Evolutionary conservation across 2,797 vertebrate genomes (phyloP).

Genomic region (Staurois parvus): DNA sequence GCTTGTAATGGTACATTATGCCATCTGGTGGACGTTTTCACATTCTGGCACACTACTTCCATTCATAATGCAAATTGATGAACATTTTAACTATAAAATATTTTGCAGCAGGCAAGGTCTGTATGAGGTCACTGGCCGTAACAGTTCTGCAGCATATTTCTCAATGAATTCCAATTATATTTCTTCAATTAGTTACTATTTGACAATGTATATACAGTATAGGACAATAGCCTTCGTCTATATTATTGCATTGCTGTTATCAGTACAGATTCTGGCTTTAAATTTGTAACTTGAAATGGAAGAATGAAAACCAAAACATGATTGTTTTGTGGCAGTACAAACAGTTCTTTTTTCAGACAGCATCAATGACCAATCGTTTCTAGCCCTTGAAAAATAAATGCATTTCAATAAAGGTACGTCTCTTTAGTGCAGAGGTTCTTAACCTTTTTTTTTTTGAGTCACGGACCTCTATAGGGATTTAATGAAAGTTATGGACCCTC

Average conservation of each 20-base stretch:
- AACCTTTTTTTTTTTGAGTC: too few species aligned
- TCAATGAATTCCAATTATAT: background rate
- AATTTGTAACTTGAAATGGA: too few species aligned
- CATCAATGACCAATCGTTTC: background rate
- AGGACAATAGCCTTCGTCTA: background rate
- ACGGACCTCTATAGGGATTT: too few species aligned
- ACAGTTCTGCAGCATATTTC: background rate
- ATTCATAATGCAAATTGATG: background rate
- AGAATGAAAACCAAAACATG: too few species aligned
- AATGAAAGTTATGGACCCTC: too few species aligned
- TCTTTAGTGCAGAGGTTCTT: too few species aligned
- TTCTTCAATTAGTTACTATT: background rate
- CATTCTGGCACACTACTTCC: constrained; percentile 4
- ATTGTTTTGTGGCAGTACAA: too few species aligned
- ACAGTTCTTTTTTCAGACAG: too few species aligned
- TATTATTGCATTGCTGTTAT: background rate
- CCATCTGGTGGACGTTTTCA: constrained; percentile 55
- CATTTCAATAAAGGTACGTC: background rate
- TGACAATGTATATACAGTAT: background rate
- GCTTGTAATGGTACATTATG: constrained; percentile 34
- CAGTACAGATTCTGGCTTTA: background rate
- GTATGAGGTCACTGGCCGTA: constrained; percentile 3
- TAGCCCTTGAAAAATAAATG: background rate
- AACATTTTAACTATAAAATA: constrained; percentile 8
- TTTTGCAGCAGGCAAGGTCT: constrained; percentile 6